A percentile compares a stretch with the other conserved stretches of the same genome.
Conservation (phyloP, 2,797 vertebrate genomes). For the Heteromormyrus szaboi region DNA sequence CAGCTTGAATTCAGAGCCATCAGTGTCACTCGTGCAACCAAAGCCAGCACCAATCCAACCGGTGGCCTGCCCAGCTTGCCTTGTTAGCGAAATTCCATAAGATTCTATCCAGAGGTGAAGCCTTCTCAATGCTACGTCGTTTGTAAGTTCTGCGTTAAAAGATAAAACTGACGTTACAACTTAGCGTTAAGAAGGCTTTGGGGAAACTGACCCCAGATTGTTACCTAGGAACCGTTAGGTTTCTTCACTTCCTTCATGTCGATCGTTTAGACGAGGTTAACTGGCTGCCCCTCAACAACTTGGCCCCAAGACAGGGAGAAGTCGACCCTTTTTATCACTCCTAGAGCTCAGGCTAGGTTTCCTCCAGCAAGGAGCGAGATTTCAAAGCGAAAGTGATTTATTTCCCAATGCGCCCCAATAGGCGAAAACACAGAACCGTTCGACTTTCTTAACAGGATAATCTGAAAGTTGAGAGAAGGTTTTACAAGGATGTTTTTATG, state of each 20-base stretch:
- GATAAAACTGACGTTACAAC: background rate
- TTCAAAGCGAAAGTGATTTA: slow-evolving; percentile 20
- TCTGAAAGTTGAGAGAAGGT: slow-evolving; percentile 55
- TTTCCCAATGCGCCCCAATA: slow-evolving; percentile 25
- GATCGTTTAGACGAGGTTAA: background rate
- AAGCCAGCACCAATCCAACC: background rate
- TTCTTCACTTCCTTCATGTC: background rate
- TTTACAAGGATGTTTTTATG: slow-evolving; percentile 68
- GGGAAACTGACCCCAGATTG: background rate
- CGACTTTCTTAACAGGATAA: slow-evolving; percentile 66
- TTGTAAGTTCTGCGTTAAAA: background rate
- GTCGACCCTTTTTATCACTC: background rate
- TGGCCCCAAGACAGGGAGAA: background rate
- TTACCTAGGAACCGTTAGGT: background rate
- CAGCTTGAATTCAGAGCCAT: slow-evolving; percentile 25
- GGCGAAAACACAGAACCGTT: slow-evolving; percentile 46
- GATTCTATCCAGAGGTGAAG: background rate
- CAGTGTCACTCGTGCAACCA: background rate
- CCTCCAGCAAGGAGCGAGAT: background rate
- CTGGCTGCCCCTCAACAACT: background rate
- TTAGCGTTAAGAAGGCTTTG: background rate
- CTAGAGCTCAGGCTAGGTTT: background rate
- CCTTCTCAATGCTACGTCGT: background rate
- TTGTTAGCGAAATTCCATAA: background rate
- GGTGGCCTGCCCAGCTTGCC: background rate